Conservation (phyloP, 1,140 invertebrate species). For the Riptortus pedestris region DNA sequence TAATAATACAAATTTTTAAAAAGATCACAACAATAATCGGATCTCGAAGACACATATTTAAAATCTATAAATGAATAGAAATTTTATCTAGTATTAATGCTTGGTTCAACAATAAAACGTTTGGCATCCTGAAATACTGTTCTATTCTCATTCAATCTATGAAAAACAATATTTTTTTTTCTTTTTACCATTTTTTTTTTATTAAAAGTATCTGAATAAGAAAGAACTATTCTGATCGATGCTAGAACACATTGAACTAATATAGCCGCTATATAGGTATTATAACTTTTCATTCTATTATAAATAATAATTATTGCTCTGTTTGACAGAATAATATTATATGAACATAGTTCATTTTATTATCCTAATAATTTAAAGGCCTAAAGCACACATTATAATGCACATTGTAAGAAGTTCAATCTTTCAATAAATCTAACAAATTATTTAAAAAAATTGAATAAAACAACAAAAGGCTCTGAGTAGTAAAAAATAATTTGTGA, state of each 20-base stretch:
- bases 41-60: neutral
- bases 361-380: neutral
- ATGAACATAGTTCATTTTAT: slow-evolving; percentile 1
- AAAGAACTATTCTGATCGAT: slow-evolving; percentile 10
- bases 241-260: slow-evolving; percentile 11
- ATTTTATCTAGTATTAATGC: neutral
- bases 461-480: neutral
- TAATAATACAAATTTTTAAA: slow-evolving; percentile 1
- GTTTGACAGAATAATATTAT: neutral
- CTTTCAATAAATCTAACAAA: neutral
- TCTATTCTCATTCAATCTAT: neutral
- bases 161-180: neutral
- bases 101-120: slow-evolving; percentile 7
- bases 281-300: slow-evolving; percentile 6
- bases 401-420: neutral
- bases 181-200: neutral
- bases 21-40: neutral
- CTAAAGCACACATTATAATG: neutral
- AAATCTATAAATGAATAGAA: neutral
- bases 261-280: neutral
- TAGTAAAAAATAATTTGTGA: neutral
- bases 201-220: neutral
- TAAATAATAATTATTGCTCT: slow-evolving; percentile 15
- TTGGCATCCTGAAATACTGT: slow-evolving; percentile 19
- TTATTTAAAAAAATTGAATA: neutral